Evolutionary conservation across 2,797 vertebrate genomes (phyloP).

Genomic region (Neopelma chrysocephalum): DNA sequence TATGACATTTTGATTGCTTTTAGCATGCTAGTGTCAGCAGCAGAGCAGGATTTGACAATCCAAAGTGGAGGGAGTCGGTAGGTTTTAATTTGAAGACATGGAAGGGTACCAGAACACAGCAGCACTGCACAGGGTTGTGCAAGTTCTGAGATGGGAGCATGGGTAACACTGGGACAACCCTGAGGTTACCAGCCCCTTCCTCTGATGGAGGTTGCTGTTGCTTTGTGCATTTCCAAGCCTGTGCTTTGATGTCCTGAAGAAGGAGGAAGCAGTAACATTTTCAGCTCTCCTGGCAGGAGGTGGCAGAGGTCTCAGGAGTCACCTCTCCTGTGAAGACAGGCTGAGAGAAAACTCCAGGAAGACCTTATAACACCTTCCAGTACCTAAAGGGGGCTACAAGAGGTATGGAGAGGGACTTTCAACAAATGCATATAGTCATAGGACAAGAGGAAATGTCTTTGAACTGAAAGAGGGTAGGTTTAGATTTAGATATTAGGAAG

Average conservation of each 20-base stretch:
- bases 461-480: not conserved
- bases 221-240: not conserved
- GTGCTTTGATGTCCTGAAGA: not conserved
- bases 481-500: not conserved
- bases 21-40: not conserved
- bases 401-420: not conserved
- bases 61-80: not conserved
- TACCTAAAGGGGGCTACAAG: not conserved
- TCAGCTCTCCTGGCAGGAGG: not conserved
- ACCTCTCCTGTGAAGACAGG: not conserved
- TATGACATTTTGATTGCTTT: not conserved
- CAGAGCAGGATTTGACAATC: not conserved
- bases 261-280: not conserved
- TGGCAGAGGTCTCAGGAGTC: not conserved
- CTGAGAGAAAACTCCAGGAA: not conserved
- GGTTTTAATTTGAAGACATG: not conserved
- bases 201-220: not conserved
- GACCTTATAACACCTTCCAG: not conserved
- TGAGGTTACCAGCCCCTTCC: not conserved
- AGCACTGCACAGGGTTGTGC: fast-evolving
- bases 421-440: not conserved
- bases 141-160: not conserved
- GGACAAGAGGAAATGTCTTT: not conserved
- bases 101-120: not conserved
- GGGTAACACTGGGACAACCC: not conserved